Percentiles rank a stretch among this genome's conserved stretches.
These are phyloP conservation scores for Montipora cactus DNA, from an alignment of 64 coral and sea anemone species.

Conservation along the genomic window DNA sequence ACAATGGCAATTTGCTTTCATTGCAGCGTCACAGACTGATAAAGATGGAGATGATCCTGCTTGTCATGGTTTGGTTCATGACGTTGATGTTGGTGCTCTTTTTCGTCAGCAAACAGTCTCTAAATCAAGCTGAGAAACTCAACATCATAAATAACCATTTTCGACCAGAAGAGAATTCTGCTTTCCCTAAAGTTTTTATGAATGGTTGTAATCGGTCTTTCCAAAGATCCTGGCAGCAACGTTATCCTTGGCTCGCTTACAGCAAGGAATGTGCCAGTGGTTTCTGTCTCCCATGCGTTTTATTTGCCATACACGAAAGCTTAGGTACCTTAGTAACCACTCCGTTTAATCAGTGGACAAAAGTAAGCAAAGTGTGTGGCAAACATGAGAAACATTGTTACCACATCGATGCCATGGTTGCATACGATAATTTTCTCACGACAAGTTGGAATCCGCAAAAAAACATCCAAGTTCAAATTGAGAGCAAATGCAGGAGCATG, in stretches of 20 bases:
- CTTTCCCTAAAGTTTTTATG: constrained; percentile 50
- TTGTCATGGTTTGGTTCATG: constrained; percentile 46
- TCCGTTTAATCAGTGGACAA: constrained; percentile 47
- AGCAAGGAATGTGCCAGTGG: constrained; percentile 42
- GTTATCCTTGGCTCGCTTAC: not conserved
- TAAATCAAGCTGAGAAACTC: constrained; percentile 58
- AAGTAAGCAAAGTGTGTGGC: constrained; percentile 54
- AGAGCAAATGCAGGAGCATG: constrained; percentile 16
- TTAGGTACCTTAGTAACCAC: constrained; percentile 47
- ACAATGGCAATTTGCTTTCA: constrained; percentile 52
- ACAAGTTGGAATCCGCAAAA: constrained; percentile 37
- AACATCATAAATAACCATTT: constrained; percentile 63
- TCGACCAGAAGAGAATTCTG: constrained; percentile 54
- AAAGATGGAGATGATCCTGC: constrained; percentile 25
- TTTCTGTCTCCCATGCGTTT: constrained; percentile 55
- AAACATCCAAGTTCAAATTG: not conserved
- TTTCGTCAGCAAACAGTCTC: constrained; percentile 42
- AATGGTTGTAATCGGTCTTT: constrained; percentile 50
- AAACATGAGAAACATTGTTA: not conserved
- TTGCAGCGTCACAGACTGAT: constrained; percentile 48
- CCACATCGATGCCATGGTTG: constrained; percentile 3
- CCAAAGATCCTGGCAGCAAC: constrained; percentile 32
- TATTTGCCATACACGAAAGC: constrained; percentile 36
- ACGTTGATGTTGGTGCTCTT: constrained; percentile 63
- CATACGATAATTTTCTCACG: constrained; percentile 41